Base-by-base conservation (phyloP, 2,888 invertebrate genomes). In the Campoplex capitator region DNA sequence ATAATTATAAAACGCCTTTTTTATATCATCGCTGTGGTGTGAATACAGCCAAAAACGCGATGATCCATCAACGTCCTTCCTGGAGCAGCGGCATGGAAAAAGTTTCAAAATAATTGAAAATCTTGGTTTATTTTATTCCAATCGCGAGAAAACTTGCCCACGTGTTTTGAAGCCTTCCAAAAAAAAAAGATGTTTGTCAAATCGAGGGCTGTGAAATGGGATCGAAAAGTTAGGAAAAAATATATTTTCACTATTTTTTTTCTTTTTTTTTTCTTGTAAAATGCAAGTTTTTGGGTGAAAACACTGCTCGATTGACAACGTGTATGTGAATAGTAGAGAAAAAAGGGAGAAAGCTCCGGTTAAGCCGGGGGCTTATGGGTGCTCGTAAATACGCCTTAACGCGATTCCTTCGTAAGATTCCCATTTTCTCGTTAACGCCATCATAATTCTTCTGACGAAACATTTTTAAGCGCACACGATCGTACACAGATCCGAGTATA, bases 61-160 rank as follows among this genome's bases (percentile, higher is more conserved):
- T 90, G 91, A 93, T 93, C 91, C 90, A 93, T 93, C 92, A 92
- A 88, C 84, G 76, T 84, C 81, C 56, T 11, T 70, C 83, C 38
- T 6, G 76, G 73, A 23, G 23, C 23, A 23, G 71, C 71, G 67
- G 58, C 65, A 28, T 13, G 18, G 38, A 83, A 74, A 83, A 38
- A 0, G 38, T 78, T 83, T 56, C 75, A 35, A 79, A 83, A 71
- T 82, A 78, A 23, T 71, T 54, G 51, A 23, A 70, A 48, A 54
- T 16, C 6, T n/a, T 4, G 0, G 6, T n/a, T 51, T n/a, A n/a
- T 51, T 6, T 51, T 51, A 51, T n/a, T 23, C 23, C 28, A 4
- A 48, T 28, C 9, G 42, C 9, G 42, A 28, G 45, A 70, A 45
- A 42, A 70, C 16, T 7, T 67, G 18, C 11, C n/a, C 16, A 32